Conservation (phyloP, 23 tunicate species). For the Ascidia mentula region DNA sequence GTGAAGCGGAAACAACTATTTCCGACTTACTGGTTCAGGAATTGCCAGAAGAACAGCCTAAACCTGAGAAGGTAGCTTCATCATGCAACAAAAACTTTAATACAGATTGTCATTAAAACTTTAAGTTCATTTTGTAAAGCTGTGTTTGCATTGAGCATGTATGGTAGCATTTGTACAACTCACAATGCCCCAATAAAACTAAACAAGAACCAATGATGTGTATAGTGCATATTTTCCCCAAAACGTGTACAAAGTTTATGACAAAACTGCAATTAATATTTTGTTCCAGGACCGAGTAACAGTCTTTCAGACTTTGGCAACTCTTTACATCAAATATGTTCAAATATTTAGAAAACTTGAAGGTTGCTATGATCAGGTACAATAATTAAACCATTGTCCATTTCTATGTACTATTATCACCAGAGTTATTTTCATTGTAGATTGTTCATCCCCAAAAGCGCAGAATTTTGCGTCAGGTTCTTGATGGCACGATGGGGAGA, state of each 20-base stretch:
- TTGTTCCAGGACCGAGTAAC: constrained; percentile 59
- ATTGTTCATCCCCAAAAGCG: constrained; percentile 99
- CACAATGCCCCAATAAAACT: too few species aligned
- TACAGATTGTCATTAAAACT: neutral
- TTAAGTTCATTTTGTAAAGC: neutral
- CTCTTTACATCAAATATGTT: constrained; percentile 89
- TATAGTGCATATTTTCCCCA: too few species aligned
- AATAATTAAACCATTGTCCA: neutral
- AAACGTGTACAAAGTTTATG: too few species aligned
- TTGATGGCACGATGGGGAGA: constrained; percentile 96
- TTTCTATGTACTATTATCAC: too few species aligned
- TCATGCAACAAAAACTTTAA: neutral
- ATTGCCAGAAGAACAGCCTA: constrained; percentile 65
- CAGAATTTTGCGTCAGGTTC: constrained; percentile 69
- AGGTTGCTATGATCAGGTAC: constrained; percentile 84
- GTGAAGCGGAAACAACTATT: constrained; percentile 55
- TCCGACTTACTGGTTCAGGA: constrained; percentile 61
- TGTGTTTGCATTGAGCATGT: too few species aligned
- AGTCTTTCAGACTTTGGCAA: constrained; percentile 86
- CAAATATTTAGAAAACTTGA: constrained; percentile 90
- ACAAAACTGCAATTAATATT: too few species aligned
- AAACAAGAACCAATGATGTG: too few species aligned
- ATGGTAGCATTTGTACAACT: too few species aligned
- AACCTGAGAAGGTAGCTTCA: constrained; percentile 67
- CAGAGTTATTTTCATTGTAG: constrained; percentile 27